Percentiles rank a stretch among this genome's conserved stretches.
Evolutionary conservation across 1,140 invertebrate species (phyloP).

Genomic region (Zaprionus ornatus): DNA sequence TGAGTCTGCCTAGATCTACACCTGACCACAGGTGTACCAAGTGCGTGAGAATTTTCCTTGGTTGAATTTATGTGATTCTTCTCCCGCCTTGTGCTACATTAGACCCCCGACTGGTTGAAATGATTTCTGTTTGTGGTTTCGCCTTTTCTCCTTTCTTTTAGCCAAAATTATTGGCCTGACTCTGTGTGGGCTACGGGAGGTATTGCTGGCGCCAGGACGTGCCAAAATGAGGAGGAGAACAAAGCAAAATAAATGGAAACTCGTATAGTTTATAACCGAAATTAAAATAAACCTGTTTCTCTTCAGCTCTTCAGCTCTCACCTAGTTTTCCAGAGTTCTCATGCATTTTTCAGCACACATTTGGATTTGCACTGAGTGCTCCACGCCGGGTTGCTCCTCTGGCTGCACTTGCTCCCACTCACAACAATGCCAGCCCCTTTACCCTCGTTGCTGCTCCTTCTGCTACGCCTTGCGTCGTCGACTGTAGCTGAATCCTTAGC

Average conservation of each 20-base stretch:
- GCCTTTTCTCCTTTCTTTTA: neutral
- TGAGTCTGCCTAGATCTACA: constrained; percentile 38
- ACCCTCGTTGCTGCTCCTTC: constrained; percentile 18
- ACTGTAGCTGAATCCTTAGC: constrained; percentile 23
- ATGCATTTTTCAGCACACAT: constrained; percentile 74
- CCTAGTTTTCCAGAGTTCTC: constrained; percentile 69
- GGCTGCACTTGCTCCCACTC: constrained; percentile 16
- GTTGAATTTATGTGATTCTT: constrained; percentile 65
- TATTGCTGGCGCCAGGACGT: constrained; percentile 56
- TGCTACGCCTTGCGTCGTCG: neutral
- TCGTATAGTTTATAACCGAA: constrained; percentile 61
- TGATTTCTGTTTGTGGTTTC: constrained; percentile 53
- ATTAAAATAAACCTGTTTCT: constrained; percentile 60
- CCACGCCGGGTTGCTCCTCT: neutral
- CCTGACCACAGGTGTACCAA: constrained; percentile 59
- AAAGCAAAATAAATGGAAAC: constrained; percentile 9
- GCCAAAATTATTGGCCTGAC: constrained; percentile 9
- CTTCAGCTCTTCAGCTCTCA: constrained; percentile 44
- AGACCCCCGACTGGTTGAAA: constrained; percentile 10
- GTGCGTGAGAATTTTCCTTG: constrained; percentile 69
- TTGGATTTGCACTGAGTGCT: constrained; percentile 55
- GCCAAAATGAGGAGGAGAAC: neutral
- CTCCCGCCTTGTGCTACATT: constrained; percentile 17
- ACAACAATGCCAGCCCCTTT: constrained; percentile 51
- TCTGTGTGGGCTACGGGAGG: constrained; percentile 44